phyloP scores from a whole-genome alignment of 2,797 vertebrate species.

The Chaetophractus vellerosus region DNA sequence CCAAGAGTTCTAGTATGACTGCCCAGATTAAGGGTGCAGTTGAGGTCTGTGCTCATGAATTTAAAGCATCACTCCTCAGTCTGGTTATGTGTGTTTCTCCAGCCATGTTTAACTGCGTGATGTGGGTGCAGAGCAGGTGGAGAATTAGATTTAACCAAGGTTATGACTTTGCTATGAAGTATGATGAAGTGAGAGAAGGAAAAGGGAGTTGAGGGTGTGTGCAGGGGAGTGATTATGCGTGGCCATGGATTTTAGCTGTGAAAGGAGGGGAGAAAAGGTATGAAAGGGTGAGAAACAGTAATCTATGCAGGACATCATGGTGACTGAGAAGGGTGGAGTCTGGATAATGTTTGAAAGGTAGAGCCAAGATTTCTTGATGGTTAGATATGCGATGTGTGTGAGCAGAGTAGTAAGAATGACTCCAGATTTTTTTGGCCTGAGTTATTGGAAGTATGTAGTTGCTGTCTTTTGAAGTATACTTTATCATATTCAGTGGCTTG shows the following conservation, averaged over 20 bases:
- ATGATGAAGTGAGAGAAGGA: slow-evolving; percentile 7
- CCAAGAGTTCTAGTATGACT: not conserved
- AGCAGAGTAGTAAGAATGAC: not conserved
- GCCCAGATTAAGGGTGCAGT: not conserved
- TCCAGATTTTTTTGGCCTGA: not conserved
- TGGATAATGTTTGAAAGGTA: not conserved
- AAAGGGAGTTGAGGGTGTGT: not conserved
- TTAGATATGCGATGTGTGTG: not conserved
- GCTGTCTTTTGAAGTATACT: not conserved
- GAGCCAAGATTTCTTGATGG: not conserved
- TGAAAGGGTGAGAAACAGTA: not conserved
- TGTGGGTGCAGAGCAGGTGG: slow-evolving; percentile 12
- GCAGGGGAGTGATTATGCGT: not conserved
- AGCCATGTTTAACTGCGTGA: not conserved
- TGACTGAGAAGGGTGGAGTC: not conserved
- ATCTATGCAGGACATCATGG: not conserved
- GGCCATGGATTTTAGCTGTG: not conserved
- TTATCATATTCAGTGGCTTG: not conserved
- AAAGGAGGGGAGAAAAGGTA: not conserved
- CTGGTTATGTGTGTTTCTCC: not conserved
- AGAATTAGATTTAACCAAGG: not conserved
- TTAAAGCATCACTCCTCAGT: not conserved
- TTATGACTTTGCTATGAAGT: not conserved
- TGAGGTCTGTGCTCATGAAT: not conserved
- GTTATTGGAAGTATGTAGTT: not conserved